Percentiles rank a stretch among this genome's conserved stretches.
These are phyloP conservation scores for Cancer borealis DNA, from an alignment of 2,888 invertebrate species.

Conservation along the genomic window DNA sequence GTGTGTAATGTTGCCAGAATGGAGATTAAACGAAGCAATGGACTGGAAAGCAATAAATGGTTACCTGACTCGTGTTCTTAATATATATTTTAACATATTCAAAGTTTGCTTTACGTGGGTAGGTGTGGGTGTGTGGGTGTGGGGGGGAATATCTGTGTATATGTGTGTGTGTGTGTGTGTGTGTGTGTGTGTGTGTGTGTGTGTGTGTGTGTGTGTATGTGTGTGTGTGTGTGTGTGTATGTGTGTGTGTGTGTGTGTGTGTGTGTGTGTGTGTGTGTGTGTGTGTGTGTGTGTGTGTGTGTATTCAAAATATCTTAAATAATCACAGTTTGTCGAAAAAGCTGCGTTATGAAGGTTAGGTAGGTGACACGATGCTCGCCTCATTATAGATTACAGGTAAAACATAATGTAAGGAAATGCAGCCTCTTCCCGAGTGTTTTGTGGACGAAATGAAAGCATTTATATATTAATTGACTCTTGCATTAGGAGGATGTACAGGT, in stretches of 20 bases:
- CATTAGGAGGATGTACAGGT: background rate
- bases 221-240: background rate
- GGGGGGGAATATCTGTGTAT: background rate
- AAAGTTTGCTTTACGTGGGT: background rate
- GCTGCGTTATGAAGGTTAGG: too few species aligned
- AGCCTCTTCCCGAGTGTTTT: background rate
- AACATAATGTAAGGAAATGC: background rate
- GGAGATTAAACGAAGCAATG: background rate
- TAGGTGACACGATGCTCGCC: too few species aligned
- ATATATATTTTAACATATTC: too few species aligned
- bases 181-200: conserved; percentile 26
- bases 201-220: conserved; percentile 5
- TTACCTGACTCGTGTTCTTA: background rate
- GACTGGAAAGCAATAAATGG: background rate
- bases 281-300: conserved; percentile 12
- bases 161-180: conserved; percentile 23
- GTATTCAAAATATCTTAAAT: too few species aligned
- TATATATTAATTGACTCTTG: background rate
- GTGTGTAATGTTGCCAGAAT: background rate
- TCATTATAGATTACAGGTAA: too few species aligned
- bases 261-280: conserved; percentile 32
- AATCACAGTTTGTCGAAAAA: too few species aligned
- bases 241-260: background rate
- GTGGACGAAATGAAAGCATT: too few species aligned
- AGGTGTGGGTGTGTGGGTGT: background rate